Conservation (phyloP, 2,113 vertebrate species). For the Actenoides lindsayi region DNA sequence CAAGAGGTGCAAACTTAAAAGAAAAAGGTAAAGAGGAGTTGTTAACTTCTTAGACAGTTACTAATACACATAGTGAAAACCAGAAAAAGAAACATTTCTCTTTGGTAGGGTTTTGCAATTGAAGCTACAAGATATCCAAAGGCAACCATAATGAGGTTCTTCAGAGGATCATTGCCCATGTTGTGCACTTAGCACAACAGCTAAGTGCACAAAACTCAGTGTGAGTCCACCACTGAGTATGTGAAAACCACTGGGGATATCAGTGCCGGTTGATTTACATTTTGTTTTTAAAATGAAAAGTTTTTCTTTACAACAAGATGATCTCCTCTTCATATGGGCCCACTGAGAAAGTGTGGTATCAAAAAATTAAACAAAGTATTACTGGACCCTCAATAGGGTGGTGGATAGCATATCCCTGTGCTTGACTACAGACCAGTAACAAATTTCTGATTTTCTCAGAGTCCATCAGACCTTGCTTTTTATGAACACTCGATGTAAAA, state of each 20-base stretch:
- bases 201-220: neutral
- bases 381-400: neutral
- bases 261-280: neutral
- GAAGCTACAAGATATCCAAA: neutral
- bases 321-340: neutral
- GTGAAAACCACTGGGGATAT: neutral
- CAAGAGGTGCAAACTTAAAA: neutral
- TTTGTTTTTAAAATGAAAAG: neutral
- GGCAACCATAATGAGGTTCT: neutral
- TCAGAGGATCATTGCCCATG: neutral
- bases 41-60: neutral
- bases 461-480: neutral
- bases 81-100: neutral
- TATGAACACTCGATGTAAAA: neutral
- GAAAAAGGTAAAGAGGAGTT: neutral
- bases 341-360: neutral
- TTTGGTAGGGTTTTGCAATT: neutral
- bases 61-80: neutral
- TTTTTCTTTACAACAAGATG: neutral
- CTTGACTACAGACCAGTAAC: neutral
- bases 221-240: fast-evolving
- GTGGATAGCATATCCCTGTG: neutral
- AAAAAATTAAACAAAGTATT: neutral
- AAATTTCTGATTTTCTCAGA: neutral
- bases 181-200: neutral